Base-by-base conservation (phyloP, 1,140 invertebrate genomes). In the Trypoxylus dichotomus region DNA sequence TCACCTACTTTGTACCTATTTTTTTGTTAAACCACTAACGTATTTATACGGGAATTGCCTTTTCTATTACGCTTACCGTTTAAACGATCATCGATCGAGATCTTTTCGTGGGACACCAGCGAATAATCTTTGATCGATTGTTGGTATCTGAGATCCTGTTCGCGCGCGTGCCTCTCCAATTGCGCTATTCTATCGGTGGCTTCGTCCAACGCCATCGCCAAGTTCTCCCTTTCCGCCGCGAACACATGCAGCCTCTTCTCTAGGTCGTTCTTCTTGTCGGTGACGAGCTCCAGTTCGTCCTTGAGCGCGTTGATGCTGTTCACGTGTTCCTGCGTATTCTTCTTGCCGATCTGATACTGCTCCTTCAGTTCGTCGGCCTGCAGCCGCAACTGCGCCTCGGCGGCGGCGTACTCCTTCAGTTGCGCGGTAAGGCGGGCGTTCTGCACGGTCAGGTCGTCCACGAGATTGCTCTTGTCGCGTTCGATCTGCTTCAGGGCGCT, bases 341-440 rank as follows among this genome's bases (percentile, higher is more conserved):
- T 81, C 86, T 92, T 95, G 81, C 95, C 89, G 79, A 94, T 89
- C 75, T 92, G 92, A 83, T 94, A 95, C 86, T 96, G 95, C 85
- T 97, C 95, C 80, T 93, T 90, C 0, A 97, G 87, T 63, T 91
- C 89, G 81, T 96, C 93, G 10, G 97, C 89, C 85, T 97, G 94
- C 74, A 90, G 87, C 77, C 92, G 89, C 68, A 97, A 87, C 82
- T 94, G 92, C 72, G 94, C 92, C 88, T 97, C 96, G 68, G 92
- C 92, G 77, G 72, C 71, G 24, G 80, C 79, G n/a, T 82, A 81
- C 79, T 84, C 93, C 86, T 95, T 94, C 32, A 98, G 90, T 86
- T 98, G 95, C 41, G 91, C 90, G 3, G 95, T 96, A 5, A 98
- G 89, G 73, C 96, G 89, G 19, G 94, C 93, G 86, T 98, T 98